These are phyloP conservation scores for Arizona elegans DNA, from an alignment of 2,113 vertebrate species.

Conservation along the genomic window DNA sequence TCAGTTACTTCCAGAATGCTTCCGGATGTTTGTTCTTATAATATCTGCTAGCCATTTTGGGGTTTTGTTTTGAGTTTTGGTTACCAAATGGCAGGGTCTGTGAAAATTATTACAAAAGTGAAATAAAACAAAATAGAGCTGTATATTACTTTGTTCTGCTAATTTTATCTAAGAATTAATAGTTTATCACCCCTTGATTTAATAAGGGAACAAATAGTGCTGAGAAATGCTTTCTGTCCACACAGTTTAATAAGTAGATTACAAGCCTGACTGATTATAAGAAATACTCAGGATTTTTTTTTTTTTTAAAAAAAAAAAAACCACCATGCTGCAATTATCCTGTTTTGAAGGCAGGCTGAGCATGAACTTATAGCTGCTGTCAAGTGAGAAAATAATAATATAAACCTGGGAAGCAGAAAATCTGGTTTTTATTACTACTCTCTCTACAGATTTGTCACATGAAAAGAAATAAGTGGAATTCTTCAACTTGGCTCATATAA, in stretches of 20 bases:
- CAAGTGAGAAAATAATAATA: not conserved
- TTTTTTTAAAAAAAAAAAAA: not conserved
- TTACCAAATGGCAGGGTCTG: not conserved
- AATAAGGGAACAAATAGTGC: not conserved
- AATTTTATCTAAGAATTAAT: not conserved
- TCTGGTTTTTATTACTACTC: not conserved
- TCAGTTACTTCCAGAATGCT: not conserved
- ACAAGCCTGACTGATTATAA: not conserved
- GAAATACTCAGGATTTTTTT: not conserved
- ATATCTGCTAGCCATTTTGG: not conserved
- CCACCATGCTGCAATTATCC: not conserved
- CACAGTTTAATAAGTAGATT: not conserved
- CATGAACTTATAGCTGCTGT: not conserved
- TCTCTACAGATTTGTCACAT: not conserved
- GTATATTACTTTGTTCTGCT: not conserved
- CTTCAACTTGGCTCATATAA: not conserved
- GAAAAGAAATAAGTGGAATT: not conserved
- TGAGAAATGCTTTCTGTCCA: not conserved
- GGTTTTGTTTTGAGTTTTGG: not conserved
- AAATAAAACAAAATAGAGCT: not conserved
- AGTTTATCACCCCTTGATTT: not conserved
- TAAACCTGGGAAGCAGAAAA: not conserved
- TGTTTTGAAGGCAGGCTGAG: not conserved
- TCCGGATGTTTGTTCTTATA: not conserved
- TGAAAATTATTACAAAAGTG: not conserved